A percentile compares a stretch with the other conserved stretches of the same genome.
Evolutionary conservation across 2,888 invertebrate genomes (phyloP).

Genomic region (Zelleria hepariella): DNA sequence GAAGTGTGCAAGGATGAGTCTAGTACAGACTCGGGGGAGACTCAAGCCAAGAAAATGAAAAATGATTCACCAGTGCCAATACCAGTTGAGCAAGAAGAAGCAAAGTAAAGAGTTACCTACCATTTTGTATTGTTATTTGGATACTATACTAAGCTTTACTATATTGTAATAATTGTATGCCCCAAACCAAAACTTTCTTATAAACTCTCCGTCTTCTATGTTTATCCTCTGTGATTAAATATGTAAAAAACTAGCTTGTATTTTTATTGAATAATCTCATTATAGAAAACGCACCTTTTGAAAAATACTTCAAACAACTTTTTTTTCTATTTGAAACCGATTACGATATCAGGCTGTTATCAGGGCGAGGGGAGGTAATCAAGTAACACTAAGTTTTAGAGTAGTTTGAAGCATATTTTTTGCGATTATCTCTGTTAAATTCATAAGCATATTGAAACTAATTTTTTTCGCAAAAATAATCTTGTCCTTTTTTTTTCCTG

Average conservation of each 20-base stretch:
- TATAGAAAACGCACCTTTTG: too few relatives aligned
- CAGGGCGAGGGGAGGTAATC: too few relatives aligned
- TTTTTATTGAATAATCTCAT: too few relatives aligned
- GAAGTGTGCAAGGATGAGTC: constrained; percentile 70
- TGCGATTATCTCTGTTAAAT: too few relatives aligned
- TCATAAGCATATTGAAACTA: too few relatives aligned
- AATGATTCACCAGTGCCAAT: constrained; percentile 19
- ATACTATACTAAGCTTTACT: constrained; percentile 1
- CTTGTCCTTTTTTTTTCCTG: too few relatives aligned
- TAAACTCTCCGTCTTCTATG: neutral
- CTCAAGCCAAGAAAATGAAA: constrained; percentile 59
- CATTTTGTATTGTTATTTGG: neutral
- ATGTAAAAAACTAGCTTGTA: neutral
- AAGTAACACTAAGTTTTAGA: too few relatives aligned
- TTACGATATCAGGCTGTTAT: too few relatives aligned
- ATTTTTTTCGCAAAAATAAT: too few relatives aligned
- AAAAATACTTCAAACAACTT: too few relatives aligned
- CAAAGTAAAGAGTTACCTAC: neutral
- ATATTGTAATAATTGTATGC: neutral
- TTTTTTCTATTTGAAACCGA: too few relatives aligned
- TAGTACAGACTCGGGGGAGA: constrained; percentile 46
- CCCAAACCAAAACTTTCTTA: constrained; percentile 1
- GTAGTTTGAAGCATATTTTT: too few relatives aligned
- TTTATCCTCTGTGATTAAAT: neutral
- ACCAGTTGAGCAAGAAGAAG: neutral